A percentile compares a stretch with the other conserved stretches of the same genome.
Evolutionary conservation across 2,888 invertebrate species (phyloP).

Genomic region (Sminthurides aquaticus): DNA sequence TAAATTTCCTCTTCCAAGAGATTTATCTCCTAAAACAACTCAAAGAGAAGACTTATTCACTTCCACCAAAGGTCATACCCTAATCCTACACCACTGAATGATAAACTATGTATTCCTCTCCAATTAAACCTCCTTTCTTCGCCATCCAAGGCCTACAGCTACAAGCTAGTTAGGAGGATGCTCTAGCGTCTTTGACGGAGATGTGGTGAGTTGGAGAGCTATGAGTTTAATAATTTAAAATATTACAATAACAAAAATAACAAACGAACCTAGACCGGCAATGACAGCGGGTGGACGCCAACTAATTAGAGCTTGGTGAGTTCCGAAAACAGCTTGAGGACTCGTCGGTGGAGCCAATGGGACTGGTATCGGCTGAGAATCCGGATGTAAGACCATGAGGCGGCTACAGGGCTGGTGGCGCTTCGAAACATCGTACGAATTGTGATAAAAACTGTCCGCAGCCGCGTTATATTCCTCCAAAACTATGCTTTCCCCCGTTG

Average conservation of each 20-base stretch:
- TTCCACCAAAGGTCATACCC: too few species aligned
- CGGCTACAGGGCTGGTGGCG: constrained; percentile 52
- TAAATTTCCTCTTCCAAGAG: too few species aligned
- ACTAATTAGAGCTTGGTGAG: constrained; percentile 31
- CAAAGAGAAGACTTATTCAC: too few species aligned
- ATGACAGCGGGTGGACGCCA: constrained; percentile 75
- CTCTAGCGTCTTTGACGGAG: too few species aligned
- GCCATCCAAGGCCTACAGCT: too few species aligned
- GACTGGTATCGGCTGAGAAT: constrained; percentile 69
- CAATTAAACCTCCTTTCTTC: too few species aligned
- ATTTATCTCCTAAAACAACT: too few species aligned
- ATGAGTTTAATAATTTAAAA: too few species aligned
- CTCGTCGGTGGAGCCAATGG: constrained; percentile 70
- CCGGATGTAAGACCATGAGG: constrained; percentile 56
- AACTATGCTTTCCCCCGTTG: constrained; percentile 59
- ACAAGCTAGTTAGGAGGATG: too few species aligned
- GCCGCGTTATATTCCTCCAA: constrained; percentile 69
- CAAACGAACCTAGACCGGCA: constrained; percentile 61
- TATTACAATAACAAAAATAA: constrained; percentile 23
- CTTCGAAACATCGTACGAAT: constrained; percentile 54
- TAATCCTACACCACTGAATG: too few species aligned
- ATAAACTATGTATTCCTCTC: too few species aligned
- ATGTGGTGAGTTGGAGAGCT: too few species aligned
- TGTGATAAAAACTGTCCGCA: constrained; percentile 67
- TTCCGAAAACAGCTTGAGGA: constrained; percentile 72